A percentile compares a stretch with the other conserved stretches of the same genome.
These are phyloP conservation scores for Sebastolobus altivelis DNA, from an alignment of 2,797 vertebrate genomes.

Conservation along the genomic window DNA sequence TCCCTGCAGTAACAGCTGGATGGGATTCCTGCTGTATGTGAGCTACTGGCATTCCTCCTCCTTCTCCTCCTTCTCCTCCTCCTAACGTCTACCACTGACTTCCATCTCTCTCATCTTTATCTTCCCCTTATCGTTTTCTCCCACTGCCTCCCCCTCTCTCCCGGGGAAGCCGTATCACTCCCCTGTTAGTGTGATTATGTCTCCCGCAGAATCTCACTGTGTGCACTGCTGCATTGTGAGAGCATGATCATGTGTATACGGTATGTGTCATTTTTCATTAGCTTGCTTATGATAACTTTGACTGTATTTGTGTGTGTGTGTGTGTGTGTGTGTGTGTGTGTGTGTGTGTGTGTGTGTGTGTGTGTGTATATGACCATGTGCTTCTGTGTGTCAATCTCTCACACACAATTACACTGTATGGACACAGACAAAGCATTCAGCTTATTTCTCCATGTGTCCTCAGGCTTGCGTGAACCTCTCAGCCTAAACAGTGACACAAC, in stretches of 20 bases:
- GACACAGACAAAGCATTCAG: conserved; percentile 18
- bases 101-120: conserved; percentile 52
- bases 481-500: conserved; percentile 35
- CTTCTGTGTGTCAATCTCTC: background rate
- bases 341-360: background rate
- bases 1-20: conserved; percentile 49
- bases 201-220: conserved; percentile 23
- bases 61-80: conserved; percentile 1
- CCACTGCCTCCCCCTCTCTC: conserved; percentile 27
- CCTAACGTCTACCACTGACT: conserved; percentile 6
- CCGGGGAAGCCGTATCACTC: conserved; percentile 25
- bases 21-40: conserved; percentile 40
- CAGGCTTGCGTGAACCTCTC: conserved; percentile 15
- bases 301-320: background rate
- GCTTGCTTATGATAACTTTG: background rate
- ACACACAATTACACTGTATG: conserved; percentile 3
- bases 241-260: background rate
- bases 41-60: conserved; percentile 37
- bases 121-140: conserved; percentile 54
- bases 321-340: background rate
- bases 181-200: conserved; percentile 54
- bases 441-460: conserved; percentile 2
- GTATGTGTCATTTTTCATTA: conserved; percentile 9
- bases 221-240: background rate
- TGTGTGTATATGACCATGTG: background rate